phyloP scores from a whole-genome alignment of 2,113 vertebrate species.

The Octodon degus region DNA sequence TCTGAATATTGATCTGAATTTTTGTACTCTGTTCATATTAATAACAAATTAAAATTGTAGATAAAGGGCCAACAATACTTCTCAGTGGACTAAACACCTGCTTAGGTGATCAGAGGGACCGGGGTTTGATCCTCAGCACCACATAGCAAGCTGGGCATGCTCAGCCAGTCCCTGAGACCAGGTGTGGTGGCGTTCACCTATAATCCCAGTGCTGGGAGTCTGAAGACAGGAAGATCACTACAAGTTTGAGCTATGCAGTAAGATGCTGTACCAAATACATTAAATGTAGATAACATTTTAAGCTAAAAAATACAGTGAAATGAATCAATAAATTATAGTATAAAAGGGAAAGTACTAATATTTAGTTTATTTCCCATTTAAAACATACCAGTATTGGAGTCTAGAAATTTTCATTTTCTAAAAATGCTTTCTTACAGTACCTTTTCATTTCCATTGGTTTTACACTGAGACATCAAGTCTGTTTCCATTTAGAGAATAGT shows the following conservation, averaged over 20 bases:
- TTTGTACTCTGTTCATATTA: neutral
- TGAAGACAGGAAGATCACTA: no score
- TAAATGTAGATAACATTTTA: neutral
- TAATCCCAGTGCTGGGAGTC: no score
- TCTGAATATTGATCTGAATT: neutral
- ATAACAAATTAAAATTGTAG: neutral
- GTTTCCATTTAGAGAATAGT: neutral
- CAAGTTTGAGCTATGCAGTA: no score
- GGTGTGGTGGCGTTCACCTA: no score
- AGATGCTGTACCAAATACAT: no score
- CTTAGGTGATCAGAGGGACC: no score
- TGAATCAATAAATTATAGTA: neutral
- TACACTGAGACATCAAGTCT: neutral
- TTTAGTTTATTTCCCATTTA: neutral
- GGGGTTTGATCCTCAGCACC: no score
- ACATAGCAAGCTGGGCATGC: no score
- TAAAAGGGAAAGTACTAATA: neutral
- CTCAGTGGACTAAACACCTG: no score
- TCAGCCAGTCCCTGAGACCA: no score
- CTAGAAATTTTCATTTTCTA: neutral
- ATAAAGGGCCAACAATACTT: no score
- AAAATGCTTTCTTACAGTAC: neutral
- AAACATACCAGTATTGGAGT: neutral
- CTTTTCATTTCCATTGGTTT: constrained; percentile 6
- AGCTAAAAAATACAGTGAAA: neutral